phyloP scores from a whole-genome alignment of 2,797 vertebrate species.

The Acrocephalus scirpaceus region DNA sequence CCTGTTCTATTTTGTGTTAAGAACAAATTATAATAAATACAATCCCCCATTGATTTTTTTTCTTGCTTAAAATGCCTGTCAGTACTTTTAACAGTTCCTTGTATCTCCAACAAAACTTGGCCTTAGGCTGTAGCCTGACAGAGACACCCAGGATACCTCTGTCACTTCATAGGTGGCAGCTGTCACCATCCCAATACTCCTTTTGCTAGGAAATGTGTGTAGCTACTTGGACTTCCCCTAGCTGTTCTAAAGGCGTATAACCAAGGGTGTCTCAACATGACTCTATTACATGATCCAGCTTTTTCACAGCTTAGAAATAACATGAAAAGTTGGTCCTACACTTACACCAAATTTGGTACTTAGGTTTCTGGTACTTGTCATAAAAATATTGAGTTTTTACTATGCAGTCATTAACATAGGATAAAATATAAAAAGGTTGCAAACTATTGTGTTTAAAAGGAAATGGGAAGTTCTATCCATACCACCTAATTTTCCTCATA shows the following conservation, averaged over 20 bases:
- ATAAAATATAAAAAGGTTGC: not conserved
- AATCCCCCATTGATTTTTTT: conserved; percentile 45
- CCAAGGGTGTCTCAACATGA: not conserved
- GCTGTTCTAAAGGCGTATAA: not conserved
- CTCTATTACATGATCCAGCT: not conserved
- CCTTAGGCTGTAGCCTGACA: conserved; percentile 76
- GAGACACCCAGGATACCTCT: conserved; percentile 67
- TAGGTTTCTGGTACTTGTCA: not conserved
- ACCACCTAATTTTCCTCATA: not conserved
- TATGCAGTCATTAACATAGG: not conserved
- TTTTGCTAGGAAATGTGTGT: conserved; percentile 18
- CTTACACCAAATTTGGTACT: not conserved
- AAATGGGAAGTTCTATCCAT: not conserved
- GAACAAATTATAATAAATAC: conserved; percentile 49
- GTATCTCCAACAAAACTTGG: conserved; percentile 68
- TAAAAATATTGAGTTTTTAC: not conserved
- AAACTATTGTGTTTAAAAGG: not conserved
- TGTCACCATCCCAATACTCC: conserved; percentile 51
- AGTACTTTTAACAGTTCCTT: conserved; percentile 69
- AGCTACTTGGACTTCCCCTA: not conserved
- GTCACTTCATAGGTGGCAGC: conserved; percentile 61
- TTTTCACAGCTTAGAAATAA: not conserved
- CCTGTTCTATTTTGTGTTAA: conserved; percentile 6
- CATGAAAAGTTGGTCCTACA: not conserved
- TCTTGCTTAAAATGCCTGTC: conserved; percentile 73